Base-by-base conservation (phyloP, 1,140 invertebrate species). In the Aphaenogaster ashmeadi region DNA sequence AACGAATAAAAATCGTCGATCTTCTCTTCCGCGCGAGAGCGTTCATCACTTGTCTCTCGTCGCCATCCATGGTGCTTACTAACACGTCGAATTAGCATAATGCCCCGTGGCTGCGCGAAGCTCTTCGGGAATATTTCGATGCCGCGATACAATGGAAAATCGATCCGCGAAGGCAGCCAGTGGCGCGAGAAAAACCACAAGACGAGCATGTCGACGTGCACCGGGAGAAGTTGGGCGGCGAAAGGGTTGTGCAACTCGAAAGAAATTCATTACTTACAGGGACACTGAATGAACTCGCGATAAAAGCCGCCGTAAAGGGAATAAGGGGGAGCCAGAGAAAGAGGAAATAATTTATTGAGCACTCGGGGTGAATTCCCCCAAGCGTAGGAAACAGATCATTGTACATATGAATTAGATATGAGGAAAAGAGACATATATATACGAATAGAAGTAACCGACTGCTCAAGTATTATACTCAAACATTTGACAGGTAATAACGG, bases 11-110 rank as follows among this genome's bases (percentile, higher is more conserved):
- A 33, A 38, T 67, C 5, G 1, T 41, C 47, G 38, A 38, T 64
- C 47, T n/a, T 44, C 44, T 64, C 71, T 21, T 21, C 44, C 15
- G 21, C n/a, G 38, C 38, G 66, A 11, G 1, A 56, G 5, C 21
- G 72, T 87, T 81, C 75, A 50, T 89, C 44, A 36, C 84, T 91
- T 89, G 91, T 91, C 87, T 47, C 54, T 85, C 84, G 52, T 41
- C 77, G 78, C 89, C 80, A 44, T 41, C 88, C 71, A 50, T 18
- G 21, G 52, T 74, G 54, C 79, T 79, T 71, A 67, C 86, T 81
- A 81, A 91, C 87, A 72, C 87, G 90, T 92, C 89, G 87, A 92
- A 93, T 93, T 93, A 93, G 87, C 92, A 92, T 93, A 93, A 93
- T 91, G 75, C 62, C 71, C 47, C 67, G 58, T 87, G 88, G 27